phyloP scores from a whole-genome alignment of 2,888 invertebrate species.

The Thecophora atra region DNA sequence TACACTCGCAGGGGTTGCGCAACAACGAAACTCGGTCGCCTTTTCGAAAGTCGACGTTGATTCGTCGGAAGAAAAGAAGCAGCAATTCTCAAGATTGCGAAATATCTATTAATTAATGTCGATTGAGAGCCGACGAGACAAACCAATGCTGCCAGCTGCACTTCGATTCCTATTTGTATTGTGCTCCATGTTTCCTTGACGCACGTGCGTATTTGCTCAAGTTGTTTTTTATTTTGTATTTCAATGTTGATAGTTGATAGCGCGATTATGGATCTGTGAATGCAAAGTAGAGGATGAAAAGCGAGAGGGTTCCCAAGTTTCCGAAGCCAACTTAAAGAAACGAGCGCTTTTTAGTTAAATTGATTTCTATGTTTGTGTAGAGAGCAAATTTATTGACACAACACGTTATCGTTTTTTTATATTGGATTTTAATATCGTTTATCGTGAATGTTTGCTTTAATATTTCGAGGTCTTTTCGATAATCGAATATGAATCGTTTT shows the following conservation, averaged over 20 bases:
- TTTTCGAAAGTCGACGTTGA: neutral
- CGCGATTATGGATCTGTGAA: neutral
- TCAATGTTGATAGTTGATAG: neutral
- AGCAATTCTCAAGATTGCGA: conserved; percentile 33
- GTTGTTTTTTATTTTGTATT: no score
- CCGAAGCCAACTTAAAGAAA: neutral
- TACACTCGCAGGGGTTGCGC: neutral
- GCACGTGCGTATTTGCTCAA: conserved; percentile 35
- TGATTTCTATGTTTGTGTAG: neutral
- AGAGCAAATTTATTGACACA: neutral
- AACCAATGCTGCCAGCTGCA: conserved; percentile 35
- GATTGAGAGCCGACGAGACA: neutral
- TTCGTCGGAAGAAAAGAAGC: neutral
- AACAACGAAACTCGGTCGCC: conserved; percentile 3
- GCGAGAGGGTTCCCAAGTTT: neutral
- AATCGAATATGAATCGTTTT: no score
- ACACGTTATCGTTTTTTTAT: neutral
- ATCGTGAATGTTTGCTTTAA: no score
- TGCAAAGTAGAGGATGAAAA: neutral
- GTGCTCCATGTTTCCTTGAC: conserved; percentile 11
- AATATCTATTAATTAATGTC: conserved; percentile 17
- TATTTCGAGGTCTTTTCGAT: no score
- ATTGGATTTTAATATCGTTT: no score
- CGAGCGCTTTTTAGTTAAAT: neutral
- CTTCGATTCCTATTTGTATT: neutral